Percentiles rank a stretch among this genome's conserved stretches.
These are phyloP conservation scores for Lithobates sylvaticus DNA, from an alignment of 2,797 vertebrate genomes.

Conservation along the genomic window DNA sequence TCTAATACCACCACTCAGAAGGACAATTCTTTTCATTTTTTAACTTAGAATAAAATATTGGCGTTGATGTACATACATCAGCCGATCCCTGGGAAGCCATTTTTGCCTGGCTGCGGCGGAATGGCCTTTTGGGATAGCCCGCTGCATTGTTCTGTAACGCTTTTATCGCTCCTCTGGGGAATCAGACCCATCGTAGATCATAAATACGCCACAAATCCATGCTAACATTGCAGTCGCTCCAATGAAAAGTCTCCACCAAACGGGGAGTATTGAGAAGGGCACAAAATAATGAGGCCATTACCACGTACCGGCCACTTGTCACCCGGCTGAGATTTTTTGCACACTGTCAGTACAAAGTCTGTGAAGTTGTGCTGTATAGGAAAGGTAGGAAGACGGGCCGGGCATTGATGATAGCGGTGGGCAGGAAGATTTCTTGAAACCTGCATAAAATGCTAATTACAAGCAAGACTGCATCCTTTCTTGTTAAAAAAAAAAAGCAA, in stretches of 20 bases:
- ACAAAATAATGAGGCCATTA: conserved; percentile 45
- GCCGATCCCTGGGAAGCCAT: conserved; percentile 54
- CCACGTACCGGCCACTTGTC: conserved; percentile 7
- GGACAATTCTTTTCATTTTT: conserved; percentile 44
- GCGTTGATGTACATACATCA: conserved; percentile 57
- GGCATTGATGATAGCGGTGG: not conserved
- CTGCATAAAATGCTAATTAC: no score
- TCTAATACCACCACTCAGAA: conserved; percentile 45
- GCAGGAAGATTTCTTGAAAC: not conserved
- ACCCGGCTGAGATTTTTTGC: not conserved
- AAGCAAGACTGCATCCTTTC: no score
- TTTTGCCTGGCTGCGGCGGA: conserved; percentile 31
- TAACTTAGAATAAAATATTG: conserved; percentile 57
- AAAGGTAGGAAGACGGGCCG: not conserved
- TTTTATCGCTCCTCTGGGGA: conserved; percentile 56
- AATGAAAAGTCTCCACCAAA: conserved; percentile 34
- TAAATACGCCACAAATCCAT: conserved; percentile 54
- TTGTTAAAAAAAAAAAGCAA: no score
- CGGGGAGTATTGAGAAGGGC: conserved; percentile 36
- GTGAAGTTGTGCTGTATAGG: not conserved
- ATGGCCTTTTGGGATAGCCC: conserved; percentile 36
- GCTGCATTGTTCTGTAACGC: conserved; percentile 40
- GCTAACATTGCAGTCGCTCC: conserved; percentile 52
- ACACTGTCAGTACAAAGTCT: not conserved
- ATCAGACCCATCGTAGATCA: conserved; percentile 52